Evolutionary conservation across 2,797 vertebrate species (phyloP).

Genomic region (Chelmon rostratus): DNA sequence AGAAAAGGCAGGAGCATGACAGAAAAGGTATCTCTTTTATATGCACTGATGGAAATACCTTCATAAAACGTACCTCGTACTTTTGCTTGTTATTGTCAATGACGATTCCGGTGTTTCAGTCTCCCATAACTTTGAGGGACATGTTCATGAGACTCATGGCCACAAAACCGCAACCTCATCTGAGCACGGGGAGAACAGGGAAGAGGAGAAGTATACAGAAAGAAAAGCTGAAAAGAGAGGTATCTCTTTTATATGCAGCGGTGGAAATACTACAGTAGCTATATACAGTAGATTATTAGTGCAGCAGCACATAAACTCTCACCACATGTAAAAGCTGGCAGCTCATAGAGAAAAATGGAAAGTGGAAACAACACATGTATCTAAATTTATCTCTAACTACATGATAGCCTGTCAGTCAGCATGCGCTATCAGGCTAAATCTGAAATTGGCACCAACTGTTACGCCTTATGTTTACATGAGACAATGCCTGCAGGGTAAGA

Average conservation of each 20-base stretch:
- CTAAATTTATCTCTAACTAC: conserved; percentile 44
- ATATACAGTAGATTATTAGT: conserved; percentile 27
- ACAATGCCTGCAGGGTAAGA: conserved; percentile 39
- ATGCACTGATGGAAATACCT: too few species aligned
- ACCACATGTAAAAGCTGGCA: conserved; percentile 5
- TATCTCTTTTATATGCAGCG: neutral
- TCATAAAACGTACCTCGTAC: neutral
- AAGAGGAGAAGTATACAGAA: neutral
- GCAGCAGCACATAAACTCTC: conserved; percentile 29
- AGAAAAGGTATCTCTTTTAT: neutral
- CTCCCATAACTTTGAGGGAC: conserved; percentile 20
- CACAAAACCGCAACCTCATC: conserved; percentile 19
- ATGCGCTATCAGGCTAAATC: conserved; percentile 41
- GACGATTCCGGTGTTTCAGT: conserved; percentile 43
- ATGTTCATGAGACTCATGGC: conserved; percentile 23
- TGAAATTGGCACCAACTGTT: conserved; percentile 37
- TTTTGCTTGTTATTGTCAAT: conserved; percentile 8
- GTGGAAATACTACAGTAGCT: neutral
- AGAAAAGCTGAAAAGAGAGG: conserved; percentile 14
- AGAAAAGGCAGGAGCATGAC: neutral
- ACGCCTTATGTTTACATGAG: conserved; percentile 36
- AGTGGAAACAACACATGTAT: conserved; percentile 17
- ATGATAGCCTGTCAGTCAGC: conserved; percentile 55
- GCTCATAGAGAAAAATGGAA: conserved; percentile 21
- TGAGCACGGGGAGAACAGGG: conserved; percentile 17